These are phyloP conservation scores for Jacana jacana DNA, from an alignment of 2,113 vertebrate genomes.

Conservation along the genomic window DNA sequence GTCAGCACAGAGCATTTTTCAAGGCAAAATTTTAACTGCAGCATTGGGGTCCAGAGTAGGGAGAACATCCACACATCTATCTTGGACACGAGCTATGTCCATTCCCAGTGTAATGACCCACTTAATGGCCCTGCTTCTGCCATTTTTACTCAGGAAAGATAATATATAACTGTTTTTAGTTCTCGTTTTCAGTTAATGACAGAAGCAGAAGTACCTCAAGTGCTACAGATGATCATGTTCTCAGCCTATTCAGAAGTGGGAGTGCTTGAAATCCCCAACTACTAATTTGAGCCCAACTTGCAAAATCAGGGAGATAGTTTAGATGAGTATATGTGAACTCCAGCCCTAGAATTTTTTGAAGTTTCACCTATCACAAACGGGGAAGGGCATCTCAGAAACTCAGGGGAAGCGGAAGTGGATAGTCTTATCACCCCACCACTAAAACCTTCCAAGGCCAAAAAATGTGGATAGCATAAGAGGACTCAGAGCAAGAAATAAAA, in stretches of 20 bases:
- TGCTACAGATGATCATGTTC: not conserved
- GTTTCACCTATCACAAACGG: not conserved
- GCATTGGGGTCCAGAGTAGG: not conserved
- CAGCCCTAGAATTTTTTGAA: not conserved
- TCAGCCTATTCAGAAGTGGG: slow-evolving; percentile 34
- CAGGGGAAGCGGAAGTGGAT: not conserved
- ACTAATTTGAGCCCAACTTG: slow-evolving; percentile 2
- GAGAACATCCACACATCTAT: not conserved
- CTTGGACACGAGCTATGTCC: not conserved
- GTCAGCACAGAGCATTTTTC: not conserved
- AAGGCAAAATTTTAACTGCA: not conserved
- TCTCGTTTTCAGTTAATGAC: not conserved
- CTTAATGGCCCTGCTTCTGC: not conserved
- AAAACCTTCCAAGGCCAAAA: not conserved
- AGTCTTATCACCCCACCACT: not conserved
- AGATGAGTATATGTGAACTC: not conserved
- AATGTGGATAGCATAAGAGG: not conserved
- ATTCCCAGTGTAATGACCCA: not conserved
- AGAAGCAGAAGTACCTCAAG: slow-evolving; percentile 10
- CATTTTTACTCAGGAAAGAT: not conserved
- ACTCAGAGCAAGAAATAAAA: not conserved
- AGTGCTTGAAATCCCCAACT: slow-evolving; percentile 27
- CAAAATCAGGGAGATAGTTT: not conserved
- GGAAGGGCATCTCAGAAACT: not conserved
- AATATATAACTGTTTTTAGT: not conserved